Conservation (phyloP, 2,888 invertebrate species). For the Abscondita cerata region DNA sequence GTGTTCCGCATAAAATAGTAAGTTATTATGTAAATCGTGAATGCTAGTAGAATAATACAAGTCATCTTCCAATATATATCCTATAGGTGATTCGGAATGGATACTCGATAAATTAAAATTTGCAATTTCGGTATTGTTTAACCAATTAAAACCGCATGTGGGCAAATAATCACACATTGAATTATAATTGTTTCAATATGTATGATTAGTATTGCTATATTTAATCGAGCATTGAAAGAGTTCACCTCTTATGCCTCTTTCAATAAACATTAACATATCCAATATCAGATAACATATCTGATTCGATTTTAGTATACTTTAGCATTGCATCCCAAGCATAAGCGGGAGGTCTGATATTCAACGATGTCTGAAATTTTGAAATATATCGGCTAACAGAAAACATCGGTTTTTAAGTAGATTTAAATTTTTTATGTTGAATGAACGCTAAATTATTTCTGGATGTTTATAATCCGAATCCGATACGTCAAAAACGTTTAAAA, state of each 20-base stretch:
- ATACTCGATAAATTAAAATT: too few relatives aligned
- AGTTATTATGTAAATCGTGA: too few relatives aligned
- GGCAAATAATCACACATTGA: slow-evolving; percentile 2
- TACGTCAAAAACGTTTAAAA: slow-evolving; percentile 16
- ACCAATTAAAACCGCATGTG: slow-evolving; percentile 6
- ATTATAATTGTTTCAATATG: background rate
- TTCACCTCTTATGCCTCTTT: too few relatives aligned
- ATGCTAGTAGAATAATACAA: too few relatives aligned
- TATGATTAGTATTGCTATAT: background rate
- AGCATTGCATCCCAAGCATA: slow-evolving; percentile 47
- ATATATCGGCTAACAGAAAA: slow-evolving; percentile 44
- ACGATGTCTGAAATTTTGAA: slow-evolving; percentile 46
- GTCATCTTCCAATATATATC: too few relatives aligned
- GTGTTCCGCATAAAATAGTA: too few relatives aligned
- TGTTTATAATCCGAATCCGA: slow-evolving; percentile 40
- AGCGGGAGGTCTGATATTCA: slow-evolving; percentile 46
- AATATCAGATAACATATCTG: too few relatives aligned
- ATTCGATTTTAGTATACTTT: too few relatives aligned
- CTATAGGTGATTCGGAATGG: too few relatives aligned
- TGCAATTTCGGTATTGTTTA: background rate
- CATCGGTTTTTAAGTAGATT: slow-evolving; percentile 48
- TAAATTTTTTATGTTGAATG: slow-evolving; percentile 41
- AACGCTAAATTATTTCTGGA: slow-evolving; percentile 42
- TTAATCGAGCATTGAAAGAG: background rate
- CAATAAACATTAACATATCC: too few relatives aligned